Percentiles rank a stretch among this genome's conserved stretches.
These are phyloP conservation scores for Athripsodes cinereus DNA, from an alignment of 2,888 invertebrate genomes.

Conservation along the genomic window DNA sequence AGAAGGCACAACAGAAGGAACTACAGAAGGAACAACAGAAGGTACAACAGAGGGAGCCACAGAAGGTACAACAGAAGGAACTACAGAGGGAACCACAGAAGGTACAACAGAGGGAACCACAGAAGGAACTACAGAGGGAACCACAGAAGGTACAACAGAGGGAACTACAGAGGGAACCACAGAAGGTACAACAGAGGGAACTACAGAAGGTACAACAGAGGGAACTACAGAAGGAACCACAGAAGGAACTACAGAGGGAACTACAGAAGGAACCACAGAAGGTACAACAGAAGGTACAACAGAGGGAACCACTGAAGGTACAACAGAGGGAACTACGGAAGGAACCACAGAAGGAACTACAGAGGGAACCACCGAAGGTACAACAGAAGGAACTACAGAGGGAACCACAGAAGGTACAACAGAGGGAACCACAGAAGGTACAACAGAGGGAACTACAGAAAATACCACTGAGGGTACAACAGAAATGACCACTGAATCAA, in stretches of 20 bases:
- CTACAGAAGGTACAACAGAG: slow-evolving; percentile 28
- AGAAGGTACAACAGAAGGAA: slow-evolving; percentile 28
- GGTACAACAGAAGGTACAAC: slow-evolving; percentile 21
- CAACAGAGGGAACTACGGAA: slow-evolving; percentile 28
- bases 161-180: slow-evolving; percentile 27
- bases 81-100: slow-evolving; percentile 30
- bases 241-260: slow-evolving; percentile 23
- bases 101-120: slow-evolving; percentile 16
- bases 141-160: slow-evolving; percentile 18
- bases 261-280: slow-evolving; percentile 15
- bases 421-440: slow-evolving; percentile 28
- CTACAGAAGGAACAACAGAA: slow-evolving; percentile 27
- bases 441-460: slow-evolving; percentile 29
- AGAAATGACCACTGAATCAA: slow-evolving; percentile 29
- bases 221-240: slow-evolving; percentile 25
- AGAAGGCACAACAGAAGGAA: slow-evolving; percentile 17
- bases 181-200: slow-evolving; percentile 20
- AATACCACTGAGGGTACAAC: slow-evolving; percentile 28
- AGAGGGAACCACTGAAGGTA: slow-evolving; percentile 30
- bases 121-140: slow-evolving; percentile 29
- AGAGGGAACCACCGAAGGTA: slow-evolving; percentile 26
- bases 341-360: slow-evolving; percentile 30
- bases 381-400: slow-evolving; percentile 17
- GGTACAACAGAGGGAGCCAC: slow-evolving; percentile 30
- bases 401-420: slow-evolving; percentile 29